A percentile compares a stretch with the other conserved stretches of the same genome.
Evolutionary conservation across 2,797 vertebrate species (phyloP).

Genomic region (Sternotherus odoratus): DNA sequence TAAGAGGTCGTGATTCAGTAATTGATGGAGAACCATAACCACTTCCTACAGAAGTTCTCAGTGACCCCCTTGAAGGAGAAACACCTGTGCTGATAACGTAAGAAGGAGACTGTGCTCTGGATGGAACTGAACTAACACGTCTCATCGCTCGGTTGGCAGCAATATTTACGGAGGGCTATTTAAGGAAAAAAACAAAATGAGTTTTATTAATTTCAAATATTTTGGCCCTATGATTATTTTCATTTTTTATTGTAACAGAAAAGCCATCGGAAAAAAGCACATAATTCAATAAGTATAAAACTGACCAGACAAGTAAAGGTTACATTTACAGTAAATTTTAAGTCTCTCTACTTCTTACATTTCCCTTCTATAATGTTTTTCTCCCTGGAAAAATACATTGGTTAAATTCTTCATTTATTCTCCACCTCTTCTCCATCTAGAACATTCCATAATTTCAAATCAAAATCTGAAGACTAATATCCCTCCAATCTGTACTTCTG

Average conservation of each 20-base stretch:
- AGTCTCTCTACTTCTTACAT: neutral
- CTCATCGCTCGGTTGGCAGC: slow-evolving; percentile 89
- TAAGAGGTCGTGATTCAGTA: slow-evolving; percentile 87
- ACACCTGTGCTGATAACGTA: slow-evolving; percentile 86
- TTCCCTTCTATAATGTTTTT: neutral
- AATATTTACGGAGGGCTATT: slow-evolving; percentile 82
- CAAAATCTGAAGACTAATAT: neutral
- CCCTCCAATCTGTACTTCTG: neutral
- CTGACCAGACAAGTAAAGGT: neutral
- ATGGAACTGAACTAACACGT: slow-evolving; percentile 94
- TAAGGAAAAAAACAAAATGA: neutral
- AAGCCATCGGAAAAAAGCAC: neutral
- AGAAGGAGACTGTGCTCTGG: slow-evolving; percentile 93
- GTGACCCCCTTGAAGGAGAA: slow-evolving; percentile 92
- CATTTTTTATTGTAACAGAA: rapidly evolving
- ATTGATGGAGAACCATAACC: slow-evolving; percentile 90
- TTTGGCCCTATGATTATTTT: rapidly evolving
- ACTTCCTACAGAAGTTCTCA: slow-evolving; percentile 89
- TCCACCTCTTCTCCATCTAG: neutral
- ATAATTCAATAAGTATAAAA: neutral
- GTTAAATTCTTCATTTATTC: neutral
- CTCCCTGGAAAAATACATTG: neutral
- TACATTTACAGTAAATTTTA: neutral
- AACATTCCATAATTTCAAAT: neutral
- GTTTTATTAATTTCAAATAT: neutral